Base-by-base conservation (phyloP, 2,797 vertebrate genomes). In the Knipowitschia caucasica region DNA sequence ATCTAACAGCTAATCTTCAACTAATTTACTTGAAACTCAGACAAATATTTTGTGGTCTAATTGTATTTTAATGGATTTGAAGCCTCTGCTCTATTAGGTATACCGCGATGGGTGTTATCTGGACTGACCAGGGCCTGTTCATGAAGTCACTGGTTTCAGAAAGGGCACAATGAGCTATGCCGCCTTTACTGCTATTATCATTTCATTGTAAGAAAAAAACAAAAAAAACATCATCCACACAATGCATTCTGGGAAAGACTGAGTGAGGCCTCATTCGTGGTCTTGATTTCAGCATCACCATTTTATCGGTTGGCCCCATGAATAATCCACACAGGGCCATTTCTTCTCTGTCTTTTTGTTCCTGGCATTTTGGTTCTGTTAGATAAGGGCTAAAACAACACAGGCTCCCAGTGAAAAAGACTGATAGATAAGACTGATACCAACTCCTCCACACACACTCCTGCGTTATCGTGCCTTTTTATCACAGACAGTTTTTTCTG, bases 371-470 rank as follows among this genome's bases (percentile, higher is more conserved):
- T 96, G 95, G 92, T 92, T 90, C 86, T 89, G 92, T 31, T 79
- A 95, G 95, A 98, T 95, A 95, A 96, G 92, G 73, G 77, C 87
- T 88, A 92, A 94, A 94, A 93, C 93, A 93, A 93, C 92, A 94
- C 93, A 92, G 84, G 89, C 90, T 92, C 84, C 11, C 89, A 93
- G 91, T 94, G 93, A 93, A 94, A 93, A 93, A 92, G 91, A 92
- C 90, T 92, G 94, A 95, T 94, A 92, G 94, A 96, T 94, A 93
- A 92, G 90, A 76, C 89, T 87, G 93, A 95, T 95, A 95, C 88
- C 64, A 89, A 92, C 92, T 93, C 93, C 92, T 91, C 92, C 92
- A 92, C 92, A 92, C 92, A 89, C 91, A 90, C 88, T 87, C 89
- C 89, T 86, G 83, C 70, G 85, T 92, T 94, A 95, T 95, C 94